Base-by-base conservation (phyloP, 2,113 vertebrate species). In the Ciconia boyciana region DNA sequence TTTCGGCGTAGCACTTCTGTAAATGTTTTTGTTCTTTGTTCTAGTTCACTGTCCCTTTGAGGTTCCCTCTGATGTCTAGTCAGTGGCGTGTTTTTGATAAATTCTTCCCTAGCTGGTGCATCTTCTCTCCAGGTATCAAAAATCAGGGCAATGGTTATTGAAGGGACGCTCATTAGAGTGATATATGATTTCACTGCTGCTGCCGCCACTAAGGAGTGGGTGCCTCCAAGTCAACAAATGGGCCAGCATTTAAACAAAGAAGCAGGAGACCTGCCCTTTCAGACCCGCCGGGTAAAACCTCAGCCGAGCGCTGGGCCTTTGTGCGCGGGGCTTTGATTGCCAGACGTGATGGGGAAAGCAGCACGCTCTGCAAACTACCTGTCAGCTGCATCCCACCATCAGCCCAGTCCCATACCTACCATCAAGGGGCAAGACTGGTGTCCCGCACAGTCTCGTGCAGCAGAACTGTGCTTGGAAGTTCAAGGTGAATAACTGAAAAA, bases 91-190 rank as follows among this genome's bases (percentile, higher is more conserved):
- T 96, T 97, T 98, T 98, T 97, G 98, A 98, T 98, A 98, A 97
- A 94, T 51, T 44, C 95, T 97, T 97, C 94, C 95, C 96, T 96
- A 24, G 96, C 95, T 96, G 96, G 96, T 92, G 97, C 97, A 96
- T 98, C 97, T 97, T 97, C 98, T 97, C 98, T 98, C 97, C 97
- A 97, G 98, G 98, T 96, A 97, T 98, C 98, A 97, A 96, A 98
- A 97, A 92, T 65, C 96, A 97, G 97, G 98, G 98, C 98, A 97
- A 83, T 89, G 90, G 94, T 97, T 97, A 97, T 97, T 97, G 97
- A 97, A 97, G 98, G 97, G 97, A 92, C 94, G 87, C 97, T 97
- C 97, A 96, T 98, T 98, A 97, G 96, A 97, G 91, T 28, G 84
- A 97, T 93, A 92, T 83, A 57, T 87, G 90, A 81, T 60, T 94